A percentile compares a stretch with the other conserved stretches of the same genome.
These are phyloP conservation scores for Ginglymostoma cirratum DNA, from an alignment of 2,113 vertebrate genomes.

Conservation along the genomic window DNA sequence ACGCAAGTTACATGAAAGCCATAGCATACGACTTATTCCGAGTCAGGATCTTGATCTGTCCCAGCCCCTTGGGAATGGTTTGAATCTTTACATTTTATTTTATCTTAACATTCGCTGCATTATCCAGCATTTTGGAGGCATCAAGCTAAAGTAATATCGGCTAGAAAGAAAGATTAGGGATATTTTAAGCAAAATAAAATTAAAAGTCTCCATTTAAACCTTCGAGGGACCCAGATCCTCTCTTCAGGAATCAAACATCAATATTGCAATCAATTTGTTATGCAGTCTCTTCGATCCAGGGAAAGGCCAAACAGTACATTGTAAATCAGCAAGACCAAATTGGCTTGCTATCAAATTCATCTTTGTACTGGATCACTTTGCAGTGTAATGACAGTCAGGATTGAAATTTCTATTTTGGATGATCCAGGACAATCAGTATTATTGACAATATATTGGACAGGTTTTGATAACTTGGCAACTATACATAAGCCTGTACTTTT, in stretches of 20 bases:
- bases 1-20: not conserved
- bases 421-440: not conserved
- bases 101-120: not conserved
- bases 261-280: not conserved
- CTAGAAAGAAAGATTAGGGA: not conserved
- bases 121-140: not conserved
- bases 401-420: not conserved
- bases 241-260: not conserved
- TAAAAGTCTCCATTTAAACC: not conserved
- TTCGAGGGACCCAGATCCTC: not conserved
- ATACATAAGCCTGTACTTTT: not conserved
- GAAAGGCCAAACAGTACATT: not conserved
- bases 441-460: not conserved
- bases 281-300: not conserved
- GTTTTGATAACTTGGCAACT: not conserved
- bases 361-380: not conserved
- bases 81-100: not conserved
- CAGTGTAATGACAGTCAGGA: not conserved
- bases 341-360: not conserved
- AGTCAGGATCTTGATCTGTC: not conserved
- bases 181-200: conserved; percentile 5
- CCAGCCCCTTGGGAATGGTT: not conserved
- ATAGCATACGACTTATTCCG: not conserved
- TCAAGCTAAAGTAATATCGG: not conserved
- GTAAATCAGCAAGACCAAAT: not conserved